Evolutionary conservation across 2,113 vertebrate species (phyloP).

Genomic region (Polypterus bichir): DNA sequence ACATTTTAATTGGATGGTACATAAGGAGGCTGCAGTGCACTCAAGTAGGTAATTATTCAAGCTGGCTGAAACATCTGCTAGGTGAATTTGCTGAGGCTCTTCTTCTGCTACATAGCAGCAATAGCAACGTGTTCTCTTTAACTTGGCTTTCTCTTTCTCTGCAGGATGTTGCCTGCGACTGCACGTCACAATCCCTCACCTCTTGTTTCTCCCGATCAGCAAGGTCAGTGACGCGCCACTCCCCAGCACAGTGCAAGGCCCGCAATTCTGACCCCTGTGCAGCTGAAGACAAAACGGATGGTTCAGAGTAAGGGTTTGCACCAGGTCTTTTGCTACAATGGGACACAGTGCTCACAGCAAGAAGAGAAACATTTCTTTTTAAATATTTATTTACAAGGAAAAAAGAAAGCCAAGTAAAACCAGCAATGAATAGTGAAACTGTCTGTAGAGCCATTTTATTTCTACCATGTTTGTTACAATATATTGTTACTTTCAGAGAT

Average conservation of each 20-base stretch:
- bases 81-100: too few species aligned
- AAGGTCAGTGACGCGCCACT: slow-evolving; percentile 62
- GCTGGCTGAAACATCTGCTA: not conserved
- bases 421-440: too few species aligned
- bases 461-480: too few species aligned
- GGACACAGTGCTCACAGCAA: too few species aligned
- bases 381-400: too few species aligned
- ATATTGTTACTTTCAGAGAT: too few species aligned
- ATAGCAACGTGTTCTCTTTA: too few species aligned
- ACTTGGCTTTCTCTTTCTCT: slow-evolving; percentile 17
- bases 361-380: too few species aligned
- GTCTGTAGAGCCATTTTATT: too few species aligned
- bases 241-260: slow-evolving; percentile 75
- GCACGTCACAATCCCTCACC: slow-evolving; percentile 68
- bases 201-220: slow-evolving; percentile 72
- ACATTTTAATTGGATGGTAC: not conserved
- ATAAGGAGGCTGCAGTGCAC: not conserved
- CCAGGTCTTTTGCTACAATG: too few species aligned
- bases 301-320: slow-evolving; percentile 42
- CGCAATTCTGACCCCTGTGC: slow-evolving; percentile 51
- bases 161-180: slow-evolving; percentile 85
- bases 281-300: slow-evolving; percentile 54
- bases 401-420: too few species aligned
- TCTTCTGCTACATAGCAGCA: too few species aligned
- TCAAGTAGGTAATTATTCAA: not conserved